phyloP scores from a whole-genome alignment of 2,888 invertebrate species.

The Epicampocera succincta region DNA sequence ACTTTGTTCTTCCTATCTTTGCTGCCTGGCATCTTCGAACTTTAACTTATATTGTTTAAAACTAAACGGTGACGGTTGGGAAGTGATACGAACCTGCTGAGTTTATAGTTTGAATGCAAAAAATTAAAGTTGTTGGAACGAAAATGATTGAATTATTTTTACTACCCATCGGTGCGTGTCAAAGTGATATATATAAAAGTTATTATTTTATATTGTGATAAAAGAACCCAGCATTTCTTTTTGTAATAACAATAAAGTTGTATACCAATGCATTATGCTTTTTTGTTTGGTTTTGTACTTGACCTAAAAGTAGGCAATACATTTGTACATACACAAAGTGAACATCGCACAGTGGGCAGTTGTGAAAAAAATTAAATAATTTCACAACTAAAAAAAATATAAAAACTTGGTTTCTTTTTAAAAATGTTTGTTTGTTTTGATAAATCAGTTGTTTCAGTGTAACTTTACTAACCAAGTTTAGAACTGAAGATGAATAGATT shows the following conservation, averaged over 20 bases:
- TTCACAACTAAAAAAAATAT: too few species aligned
- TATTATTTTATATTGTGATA: background rate
- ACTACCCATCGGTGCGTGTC: constrained; percentile 39
- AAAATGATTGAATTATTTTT: constrained; percentile 30
- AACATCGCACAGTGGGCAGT: too few species aligned
- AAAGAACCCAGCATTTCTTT: too few species aligned
- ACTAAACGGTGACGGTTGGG: background rate
- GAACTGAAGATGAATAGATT: too few species aligned
- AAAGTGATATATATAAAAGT: constrained; percentile 12
- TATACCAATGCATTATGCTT: too few species aligned
- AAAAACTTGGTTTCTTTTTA: too few species aligned
- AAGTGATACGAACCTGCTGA: background rate
- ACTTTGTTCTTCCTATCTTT: background rate
- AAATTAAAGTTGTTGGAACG: background rate
- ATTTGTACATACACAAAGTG: constrained; percentile 9
- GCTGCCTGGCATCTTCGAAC: constrained; percentile 26
- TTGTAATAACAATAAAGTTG: too few species aligned
- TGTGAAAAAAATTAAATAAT: too few species aligned
- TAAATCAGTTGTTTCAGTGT: too few species aligned
- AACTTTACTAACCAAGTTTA: too few species aligned
- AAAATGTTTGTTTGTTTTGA: too few species aligned
- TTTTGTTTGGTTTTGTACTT: constrained; percentile 43
- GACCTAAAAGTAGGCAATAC: constrained; percentile 64
- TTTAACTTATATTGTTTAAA: constrained; percentile 17
- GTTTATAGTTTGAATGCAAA: constrained; percentile 1